These are phyloP conservation scores for Ambastaia sidthimunki DNA, from an alignment of 2,797 vertebrate species.

Conservation along the genomic window DNA sequence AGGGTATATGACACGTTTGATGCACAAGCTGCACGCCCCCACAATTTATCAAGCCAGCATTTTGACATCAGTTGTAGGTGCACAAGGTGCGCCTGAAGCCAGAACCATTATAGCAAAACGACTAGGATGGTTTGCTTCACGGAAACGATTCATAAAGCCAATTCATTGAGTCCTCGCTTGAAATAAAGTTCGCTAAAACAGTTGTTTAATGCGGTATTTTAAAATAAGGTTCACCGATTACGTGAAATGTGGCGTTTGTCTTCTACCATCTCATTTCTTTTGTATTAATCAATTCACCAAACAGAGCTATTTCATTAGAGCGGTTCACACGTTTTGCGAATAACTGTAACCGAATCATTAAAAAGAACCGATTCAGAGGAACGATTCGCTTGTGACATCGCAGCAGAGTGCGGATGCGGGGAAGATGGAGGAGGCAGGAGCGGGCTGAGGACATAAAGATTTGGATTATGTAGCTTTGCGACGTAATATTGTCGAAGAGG, in stretches of 20 bases:
- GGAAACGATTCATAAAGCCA: background rate
- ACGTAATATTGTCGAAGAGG: constrained; percentile 37
- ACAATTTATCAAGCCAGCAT: constrained; percentile 7
- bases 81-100: background rate
- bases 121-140: background rate
- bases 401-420: constrained; percentile 70
- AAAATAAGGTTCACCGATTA: too few relatives aligned
- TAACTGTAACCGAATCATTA: background rate
- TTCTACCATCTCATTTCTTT: too few relatives aligned
- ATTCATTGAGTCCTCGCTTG: background rate
- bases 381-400: constrained; percentile 52
- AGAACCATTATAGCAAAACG: background rate
- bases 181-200: background rate
- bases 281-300: background rate
- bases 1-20: background rate
- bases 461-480: constrained; percentile 68
- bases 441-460: constrained; percentile 67
- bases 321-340: background rate
- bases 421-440: constrained; percentile 75
- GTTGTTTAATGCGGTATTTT: background rate
- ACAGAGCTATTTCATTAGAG: background rate
- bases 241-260: background rate
- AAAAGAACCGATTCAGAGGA: constrained; percentile 16
- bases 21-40: constrained; percentile 15
- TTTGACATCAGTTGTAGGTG: background rate